These are phyloP conservation scores for Drosophila cardini DNA, from an alignment of 1,140 invertebrate species.

Conservation along the genomic window DNA sequence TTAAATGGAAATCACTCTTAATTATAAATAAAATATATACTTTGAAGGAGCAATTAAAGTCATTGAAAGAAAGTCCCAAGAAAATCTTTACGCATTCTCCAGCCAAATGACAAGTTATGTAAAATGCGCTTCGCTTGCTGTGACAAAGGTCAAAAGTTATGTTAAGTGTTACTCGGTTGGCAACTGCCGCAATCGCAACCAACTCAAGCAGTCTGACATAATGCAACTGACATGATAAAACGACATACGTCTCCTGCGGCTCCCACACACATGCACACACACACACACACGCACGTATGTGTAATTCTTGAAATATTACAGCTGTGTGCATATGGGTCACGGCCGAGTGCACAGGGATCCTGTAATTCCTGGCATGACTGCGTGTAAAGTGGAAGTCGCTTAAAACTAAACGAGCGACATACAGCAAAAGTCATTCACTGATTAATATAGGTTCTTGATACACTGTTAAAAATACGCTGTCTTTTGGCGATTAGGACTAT, in stretches of 20 bases:
- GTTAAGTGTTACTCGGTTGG: slow-evolving; percentile 20
- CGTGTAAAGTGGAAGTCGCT: slow-evolving; percentile 40
- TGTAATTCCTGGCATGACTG: slow-evolving; percentile 27
- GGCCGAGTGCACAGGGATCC: slow-evolving; percentile 13
- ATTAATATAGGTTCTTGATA: slow-evolving; percentile 49
- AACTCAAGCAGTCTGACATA: slow-evolving; percentile 26
- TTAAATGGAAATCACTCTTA: background rate
- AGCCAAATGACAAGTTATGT: background rate
- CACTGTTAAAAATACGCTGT: too few species aligned
- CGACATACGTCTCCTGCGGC: slow-evolving; percentile 7
- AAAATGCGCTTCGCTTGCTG: slow-evolving; percentile 10
- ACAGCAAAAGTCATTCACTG: slow-evolving; percentile 23
- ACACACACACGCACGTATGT: background rate
- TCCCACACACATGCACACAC: background rate
- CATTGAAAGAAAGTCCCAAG: background rate
- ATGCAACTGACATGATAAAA: slow-evolving; percentile 42
- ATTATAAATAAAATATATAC: background rate
- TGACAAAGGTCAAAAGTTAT: slow-evolving; percentile 36
- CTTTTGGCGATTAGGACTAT: too few species aligned
- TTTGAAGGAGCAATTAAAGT: background rate
- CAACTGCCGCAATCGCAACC: slow-evolving; percentile 21
- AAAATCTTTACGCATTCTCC: background rate
- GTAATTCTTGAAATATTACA: slow-evolving; percentile 16
- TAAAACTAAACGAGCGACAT: slow-evolving; percentile 44
- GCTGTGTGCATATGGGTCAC: slow-evolving; percentile 31